Conservation (phyloP, 2,113 vertebrate species). For the Hyaena hyaena region DNA sequence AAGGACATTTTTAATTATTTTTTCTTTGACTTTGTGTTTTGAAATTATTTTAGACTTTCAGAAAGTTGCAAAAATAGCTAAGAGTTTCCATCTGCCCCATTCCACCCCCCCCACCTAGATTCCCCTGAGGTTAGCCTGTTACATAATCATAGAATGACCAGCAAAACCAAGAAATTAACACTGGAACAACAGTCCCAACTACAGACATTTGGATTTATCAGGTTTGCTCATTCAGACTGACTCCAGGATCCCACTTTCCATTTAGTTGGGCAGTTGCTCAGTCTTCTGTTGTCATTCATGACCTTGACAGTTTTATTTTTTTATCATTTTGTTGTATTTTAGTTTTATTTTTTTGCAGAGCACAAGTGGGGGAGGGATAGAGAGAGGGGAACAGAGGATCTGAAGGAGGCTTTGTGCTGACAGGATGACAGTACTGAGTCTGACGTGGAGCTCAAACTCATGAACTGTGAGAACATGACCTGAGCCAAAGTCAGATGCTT, state of each 20-base stretch:
- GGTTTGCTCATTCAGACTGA: neutral
- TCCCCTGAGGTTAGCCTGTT: neutral
- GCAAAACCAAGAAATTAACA: neutral
- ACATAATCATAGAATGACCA: neutral
- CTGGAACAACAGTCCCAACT: neutral
- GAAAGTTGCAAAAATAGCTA: neutral
- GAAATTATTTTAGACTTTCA: constrained; percentile 8
- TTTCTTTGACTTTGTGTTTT: neutral
- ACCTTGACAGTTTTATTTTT: neutral
- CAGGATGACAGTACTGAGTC: too few relatives aligned
- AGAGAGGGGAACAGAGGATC: too few relatives aligned
- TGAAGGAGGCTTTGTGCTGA: too few relatives aligned
- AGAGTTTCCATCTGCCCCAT: neutral
- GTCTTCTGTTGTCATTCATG: neutral
- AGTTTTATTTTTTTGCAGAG: too few relatives aligned
- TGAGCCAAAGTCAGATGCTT: too few relatives aligned
- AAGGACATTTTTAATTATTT: neutral
- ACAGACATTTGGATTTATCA: neutral
- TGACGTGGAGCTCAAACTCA: too few relatives aligned
- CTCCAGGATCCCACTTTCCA: neutral
- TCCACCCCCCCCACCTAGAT: neutral
- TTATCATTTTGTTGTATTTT: too few relatives aligned
- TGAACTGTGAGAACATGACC: too few relatives aligned
- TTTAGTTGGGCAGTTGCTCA: neutral
- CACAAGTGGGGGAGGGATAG: too few relatives aligned